A percentile compares a stretch with the other conserved stretches of the same genome.
Conservation (phyloP, 2,888 invertebrate species). For the Elysia crispata region DNA sequence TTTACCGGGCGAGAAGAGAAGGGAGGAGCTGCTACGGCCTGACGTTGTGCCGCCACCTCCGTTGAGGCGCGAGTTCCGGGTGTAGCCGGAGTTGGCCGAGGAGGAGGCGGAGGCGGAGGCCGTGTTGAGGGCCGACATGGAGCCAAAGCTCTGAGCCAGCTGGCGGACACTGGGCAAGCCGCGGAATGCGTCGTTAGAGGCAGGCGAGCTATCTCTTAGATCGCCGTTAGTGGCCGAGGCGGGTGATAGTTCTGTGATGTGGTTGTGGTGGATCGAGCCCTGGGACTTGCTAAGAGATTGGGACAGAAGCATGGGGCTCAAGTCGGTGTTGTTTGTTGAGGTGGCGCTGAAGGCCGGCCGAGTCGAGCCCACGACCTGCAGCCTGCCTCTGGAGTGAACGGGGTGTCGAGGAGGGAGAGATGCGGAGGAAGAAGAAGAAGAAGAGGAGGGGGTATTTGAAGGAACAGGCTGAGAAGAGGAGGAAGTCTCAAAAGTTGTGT, state of each 20-base stretch:
- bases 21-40: neutral
- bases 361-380: too few species aligned
- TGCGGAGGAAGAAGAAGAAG: neutral
- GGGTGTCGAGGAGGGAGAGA: neutral
- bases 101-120: neutral
- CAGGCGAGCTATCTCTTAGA: too few species aligned
- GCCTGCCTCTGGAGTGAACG: neutral
- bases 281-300: neutral
- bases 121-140: constrained; percentile 36
- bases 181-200: constrained; percentile 22
- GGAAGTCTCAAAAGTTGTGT: neutral
- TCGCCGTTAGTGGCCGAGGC: neutral
- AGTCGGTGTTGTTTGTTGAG: too few species aligned
- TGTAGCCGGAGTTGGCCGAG: neutral
- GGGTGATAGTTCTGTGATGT: neutral
- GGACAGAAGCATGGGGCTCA: neutral
- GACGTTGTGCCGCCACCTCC: neutral
- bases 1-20: neutral
- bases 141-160: constrained; percentile 53
- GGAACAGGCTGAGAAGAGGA: constrained; percentile 1
- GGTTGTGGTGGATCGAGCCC: constrained; percentile 32
- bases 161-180: constrained; percentile 52
- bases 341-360: too few species aligned
- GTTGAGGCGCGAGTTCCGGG: neutral
- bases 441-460: constrained; percentile 2